Percentiles rank a stretch among this genome's conserved stretches.
These are phyloP conservation scores for Megamerina dolium DNA, from an alignment of 2,888 invertebrate genomes.

Conservation along the genomic window DNA sequence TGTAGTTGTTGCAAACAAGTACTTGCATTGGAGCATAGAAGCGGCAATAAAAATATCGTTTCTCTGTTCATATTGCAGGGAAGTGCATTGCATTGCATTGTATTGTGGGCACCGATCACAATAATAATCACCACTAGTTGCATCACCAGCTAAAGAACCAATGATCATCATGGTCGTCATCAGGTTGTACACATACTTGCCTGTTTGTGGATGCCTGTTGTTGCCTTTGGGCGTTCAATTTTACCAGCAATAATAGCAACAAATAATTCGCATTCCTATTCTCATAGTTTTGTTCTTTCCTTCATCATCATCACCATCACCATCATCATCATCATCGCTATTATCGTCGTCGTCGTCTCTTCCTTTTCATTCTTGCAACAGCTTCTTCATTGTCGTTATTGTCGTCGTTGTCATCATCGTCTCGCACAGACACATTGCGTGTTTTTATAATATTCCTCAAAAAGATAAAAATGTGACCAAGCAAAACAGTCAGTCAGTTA, in stretches of 20 bases:
- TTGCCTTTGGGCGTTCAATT: background rate
- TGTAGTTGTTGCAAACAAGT: conserved; percentile 2
- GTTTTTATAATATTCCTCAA: conserved; percentile 49
- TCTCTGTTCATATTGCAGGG: no score
- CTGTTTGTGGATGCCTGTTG: no score
- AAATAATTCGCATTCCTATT: conserved; percentile 27
- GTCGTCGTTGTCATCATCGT: conserved; percentile 12
- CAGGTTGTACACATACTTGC: no score
- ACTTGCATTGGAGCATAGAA: no score
- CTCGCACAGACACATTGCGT: conserved; percentile 36
- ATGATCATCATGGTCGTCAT: no score
- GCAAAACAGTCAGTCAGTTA: conserved; percentile 28
- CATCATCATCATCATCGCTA: conserved; percentile 6
- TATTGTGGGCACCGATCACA: no score
- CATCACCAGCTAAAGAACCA: no score
- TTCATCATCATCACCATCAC: background rate
- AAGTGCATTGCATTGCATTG: no score
- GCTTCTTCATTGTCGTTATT: background rate
- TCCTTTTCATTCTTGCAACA: background rate
- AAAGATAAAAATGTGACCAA: conserved; percentile 48
- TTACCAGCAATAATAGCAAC: background rate
- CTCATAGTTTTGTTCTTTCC: conserved; percentile 18
- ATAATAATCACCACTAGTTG: no score
- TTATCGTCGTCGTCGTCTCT: conserved; percentile 3
- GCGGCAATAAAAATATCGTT: no score